Evolutionary conservation across 2,888 invertebrate genomes (phyloP), one percentile per base, ranked within the genome.

Genomic region (Steinernema carpocapsae): DNA sequence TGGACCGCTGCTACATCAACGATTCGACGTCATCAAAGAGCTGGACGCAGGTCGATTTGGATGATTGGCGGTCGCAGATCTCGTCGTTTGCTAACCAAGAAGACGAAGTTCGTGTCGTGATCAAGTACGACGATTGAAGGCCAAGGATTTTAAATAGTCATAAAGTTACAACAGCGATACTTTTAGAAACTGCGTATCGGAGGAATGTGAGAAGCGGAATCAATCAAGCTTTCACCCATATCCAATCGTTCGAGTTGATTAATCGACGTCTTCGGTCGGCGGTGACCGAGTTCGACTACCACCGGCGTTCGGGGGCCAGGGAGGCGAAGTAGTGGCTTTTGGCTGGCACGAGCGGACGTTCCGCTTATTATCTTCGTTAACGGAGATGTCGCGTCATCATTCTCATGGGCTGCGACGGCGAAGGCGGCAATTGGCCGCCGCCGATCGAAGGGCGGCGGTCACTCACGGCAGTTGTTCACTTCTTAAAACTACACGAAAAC

Each of bases 401-500:
- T 51, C 12, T 51, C 51, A 51, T 51, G 51, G 51, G 6, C 51
- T n/a, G 51, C 43, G 43, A 14, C 43, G 10, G 43, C 43, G 43
- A 43, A 7, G 43, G 14, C 43, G n/a, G n/a, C 43, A 43, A 43
- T 14, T 43, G 43, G 43, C 43, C 43, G 10, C 14, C 43, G 43
- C 7, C 43, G 43, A 43, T 43, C 43, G 43, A 43, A 7, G 43
- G 19, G 6, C 51, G 56, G 24, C 26, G 56, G 56, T 56, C 56
- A 56, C 26, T 56, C 56, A 7, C 14, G 24, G 56, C 56, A 56
- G 56, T 56, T 56, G 56, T 26, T 56, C 56, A 26, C 56, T 48
- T 48, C 48, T 56, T 56, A 56, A 56, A 56, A 56, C 56, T 26
- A 56, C 56, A 56, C 56, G 56, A 56, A 56, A 51, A 51, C 19